Evolutionary conservation across 2,888 invertebrate genomes (phyloP), one percentile per base, ranked within the genome.

Genomic region (Chorisops tibialis): DNA sequence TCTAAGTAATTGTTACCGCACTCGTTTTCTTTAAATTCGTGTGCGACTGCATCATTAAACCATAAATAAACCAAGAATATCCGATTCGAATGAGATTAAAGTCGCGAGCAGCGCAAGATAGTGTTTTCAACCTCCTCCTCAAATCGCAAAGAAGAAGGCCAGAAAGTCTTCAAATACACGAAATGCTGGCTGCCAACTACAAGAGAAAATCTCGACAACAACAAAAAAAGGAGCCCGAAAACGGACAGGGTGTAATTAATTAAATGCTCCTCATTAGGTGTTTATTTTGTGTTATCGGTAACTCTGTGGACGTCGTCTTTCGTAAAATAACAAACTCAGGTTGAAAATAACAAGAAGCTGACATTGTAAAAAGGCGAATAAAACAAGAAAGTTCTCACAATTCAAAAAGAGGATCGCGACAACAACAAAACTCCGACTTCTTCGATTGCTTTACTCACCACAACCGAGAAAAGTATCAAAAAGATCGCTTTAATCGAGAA

Each of bases 201-300:
- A 30, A 9, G 9, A 30, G 7, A 30, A 30, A 30, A 30, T 30
- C 30, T 30, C 30, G 3, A 30, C n/a, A n/a, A n/a, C n/a, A n/a
- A n/a, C n/a, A n/a, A 9, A 30, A 30, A 30, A 30, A 30, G 9
- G 9, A 30, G 30, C 30, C 30, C 30, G 30, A 30, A 30, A 47
- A 4, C 47, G 21, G 22, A 19, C 47, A 18, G 12, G 21, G 5
- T 18, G 49, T 60, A 63, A 63, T 63, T 63, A 63, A 63, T 63
- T 63, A 63, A 61, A 45, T 52, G 51, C 51, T 63, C 49, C 63
- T 63, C 63, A 63, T 63, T 63, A 63, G 60, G 63, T 63, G 63
- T 63, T 63, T 63, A 61, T 63, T 60, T 60, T 56, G 50, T 49
- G 54, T 61, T 63, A 63, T 63, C 63, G 59, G 52, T 39, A 14